Percentiles rank a stretch among this genome's conserved stretches.
Conservation (phyloP, 2,888 invertebrate species). For the Hydraecia micacea region DNA sequence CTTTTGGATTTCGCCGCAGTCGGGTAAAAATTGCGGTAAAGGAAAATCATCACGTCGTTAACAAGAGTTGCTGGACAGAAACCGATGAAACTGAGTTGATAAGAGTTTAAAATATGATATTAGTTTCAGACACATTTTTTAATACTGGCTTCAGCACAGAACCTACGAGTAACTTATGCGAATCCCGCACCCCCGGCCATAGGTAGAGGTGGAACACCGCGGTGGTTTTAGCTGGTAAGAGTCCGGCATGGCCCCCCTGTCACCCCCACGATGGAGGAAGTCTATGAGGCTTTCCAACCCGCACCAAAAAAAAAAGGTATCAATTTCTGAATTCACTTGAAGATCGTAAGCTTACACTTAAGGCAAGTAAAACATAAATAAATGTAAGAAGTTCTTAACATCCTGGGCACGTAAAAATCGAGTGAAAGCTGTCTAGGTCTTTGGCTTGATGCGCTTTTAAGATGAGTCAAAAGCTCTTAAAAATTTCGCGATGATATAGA, state of each 20-base stretch:
- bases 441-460: slow-evolving; percentile 21
- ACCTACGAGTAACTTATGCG: too few species aligned
- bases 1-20: too few species aligned
- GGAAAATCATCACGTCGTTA: not conserved
- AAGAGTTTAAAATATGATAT: too few species aligned
- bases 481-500: not conserved
- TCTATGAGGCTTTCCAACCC: too few species aligned
- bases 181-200: too few species aligned
- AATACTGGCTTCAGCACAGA: not conserved
- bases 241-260: too few species aligned
- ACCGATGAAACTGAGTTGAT: not conserved
- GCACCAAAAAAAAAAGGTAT: too few species aligned
- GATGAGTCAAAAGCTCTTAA: not conserved
- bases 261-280: too few species aligned
- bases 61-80: not conserved
- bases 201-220: too few species aligned
- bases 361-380: slow-evolving; percentile 10
- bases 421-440: slow-evolving; percentile 13
- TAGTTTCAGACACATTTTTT: not conserved
- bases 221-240: too few species aligned
- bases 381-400: slow-evolving; percentile 7
- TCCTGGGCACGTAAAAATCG: slow-evolving; percentile 35
- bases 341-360: slow-evolving; percentile 1
- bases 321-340: not conserved
- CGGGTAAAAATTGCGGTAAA: not conserved